A percentile compares a stretch with the other conserved stretches of the same genome.
Conservation (phyloP, 2,797 vertebrate genomes). For the Microhierax caerulescens region DNA sequence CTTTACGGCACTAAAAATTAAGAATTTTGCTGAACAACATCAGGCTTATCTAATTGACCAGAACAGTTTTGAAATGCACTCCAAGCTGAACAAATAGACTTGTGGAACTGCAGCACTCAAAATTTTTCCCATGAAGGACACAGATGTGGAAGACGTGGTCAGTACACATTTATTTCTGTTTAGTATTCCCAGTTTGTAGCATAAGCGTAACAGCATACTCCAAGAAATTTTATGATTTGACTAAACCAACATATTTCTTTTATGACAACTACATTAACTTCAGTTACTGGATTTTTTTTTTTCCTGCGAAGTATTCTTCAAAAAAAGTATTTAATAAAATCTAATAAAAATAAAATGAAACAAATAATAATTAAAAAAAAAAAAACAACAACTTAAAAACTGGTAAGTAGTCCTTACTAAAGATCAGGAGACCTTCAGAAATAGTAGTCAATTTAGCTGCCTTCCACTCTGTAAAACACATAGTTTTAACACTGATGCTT, state of each 20-base stretch:
- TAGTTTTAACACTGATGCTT: not conserved
- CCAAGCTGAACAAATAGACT: constrained; percentile 6
- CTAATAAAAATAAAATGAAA: not conserved
- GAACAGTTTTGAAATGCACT: constrained; percentile 7
- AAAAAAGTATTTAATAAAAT: not conserved
- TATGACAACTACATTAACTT: not conserved
- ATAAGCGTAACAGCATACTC: not conserved
- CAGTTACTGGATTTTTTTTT: not conserved
- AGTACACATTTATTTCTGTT: not conserved
- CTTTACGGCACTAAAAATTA: not conserved
- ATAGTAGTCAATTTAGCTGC: not conserved
- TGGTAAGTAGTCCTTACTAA: not conserved
- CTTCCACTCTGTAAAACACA: not conserved
- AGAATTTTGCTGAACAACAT: not conserved
- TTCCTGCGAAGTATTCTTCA: not conserved
- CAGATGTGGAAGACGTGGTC: not conserved
- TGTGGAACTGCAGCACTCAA: not conserved
- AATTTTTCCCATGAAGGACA: not conserved
- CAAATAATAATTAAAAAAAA: no score
- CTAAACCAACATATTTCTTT: not conserved
- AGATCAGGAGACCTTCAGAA: not conserved
- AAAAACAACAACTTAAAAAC: not conserved
- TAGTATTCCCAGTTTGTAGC: not conserved
- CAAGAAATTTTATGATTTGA: not conserved
- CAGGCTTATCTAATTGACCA: constrained; percentile 6